These are phyloP conservation scores for Thecophora atra DNA, from an alignment of 2,888 invertebrate genomes.

Conservation along the genomic window DNA sequence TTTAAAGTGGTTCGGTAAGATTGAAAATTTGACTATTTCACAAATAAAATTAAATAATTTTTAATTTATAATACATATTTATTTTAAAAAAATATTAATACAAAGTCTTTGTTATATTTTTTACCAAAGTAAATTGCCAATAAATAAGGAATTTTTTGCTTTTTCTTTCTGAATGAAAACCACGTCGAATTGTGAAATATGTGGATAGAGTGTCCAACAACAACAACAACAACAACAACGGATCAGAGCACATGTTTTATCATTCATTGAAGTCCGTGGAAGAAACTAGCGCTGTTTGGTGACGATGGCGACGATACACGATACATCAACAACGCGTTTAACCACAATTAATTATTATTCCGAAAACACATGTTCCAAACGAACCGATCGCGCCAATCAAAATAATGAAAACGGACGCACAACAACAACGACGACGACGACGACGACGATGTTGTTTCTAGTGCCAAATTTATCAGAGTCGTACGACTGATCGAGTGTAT, in stretches of 20 bases:
- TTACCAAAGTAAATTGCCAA: no score
- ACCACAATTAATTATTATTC: slow-evolving; percentile 24
- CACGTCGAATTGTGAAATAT: background rate
- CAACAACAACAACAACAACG: background rate
- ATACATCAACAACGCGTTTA: background rate
- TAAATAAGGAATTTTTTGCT: background rate
- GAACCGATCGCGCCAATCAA: slow-evolving; percentile 4
- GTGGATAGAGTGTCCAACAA: background rate
- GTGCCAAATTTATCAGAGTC: slow-evolving; percentile 8
- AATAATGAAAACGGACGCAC: background rate
- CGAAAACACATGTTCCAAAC: slow-evolving; percentile 22
- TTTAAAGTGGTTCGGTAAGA: background rate
- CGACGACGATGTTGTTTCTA: slow-evolving; percentile 19
- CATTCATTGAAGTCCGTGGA: background rate
- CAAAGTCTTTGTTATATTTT: no score
- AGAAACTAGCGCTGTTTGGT: background rate
- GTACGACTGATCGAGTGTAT: slow-evolving; percentile 2
- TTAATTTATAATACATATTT: background rate
- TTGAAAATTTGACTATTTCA: background rate
- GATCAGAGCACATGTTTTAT: background rate
- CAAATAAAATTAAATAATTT: background rate
- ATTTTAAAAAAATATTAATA: background rate
- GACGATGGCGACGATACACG: background rate
- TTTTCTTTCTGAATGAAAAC: background rate
- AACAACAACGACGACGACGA: slow-evolving; percentile 13